These are phyloP conservation scores for Nesoenas mayeri DNA, from an alignment of 2,113 vertebrate species.

Conservation along the genomic window DNA sequence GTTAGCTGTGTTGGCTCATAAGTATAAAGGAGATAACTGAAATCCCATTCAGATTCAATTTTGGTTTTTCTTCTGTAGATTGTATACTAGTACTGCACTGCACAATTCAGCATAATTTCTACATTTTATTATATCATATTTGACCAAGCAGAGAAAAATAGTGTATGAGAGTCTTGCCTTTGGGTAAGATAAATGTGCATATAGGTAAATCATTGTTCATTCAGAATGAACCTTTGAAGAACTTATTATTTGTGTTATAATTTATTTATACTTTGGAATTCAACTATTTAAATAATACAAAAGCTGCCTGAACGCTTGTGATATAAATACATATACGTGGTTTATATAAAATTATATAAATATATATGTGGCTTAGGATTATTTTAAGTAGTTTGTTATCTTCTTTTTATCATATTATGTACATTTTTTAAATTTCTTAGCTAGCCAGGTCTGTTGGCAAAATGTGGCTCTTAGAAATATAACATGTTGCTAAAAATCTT, in stretches of 20 bases:
- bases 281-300: neutral
- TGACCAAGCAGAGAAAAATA: neutral
- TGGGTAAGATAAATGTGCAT: neutral
- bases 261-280: neutral
- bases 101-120: neutral
- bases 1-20: neutral
- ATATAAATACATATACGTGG: neutral
- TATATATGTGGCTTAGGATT: neutral
- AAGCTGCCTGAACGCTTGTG: neutral
- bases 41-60: neutral
- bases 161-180: neutral
- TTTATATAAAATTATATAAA: neutral
- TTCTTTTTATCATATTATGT: neutral
- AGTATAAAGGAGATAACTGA: neutral
- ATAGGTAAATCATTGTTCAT: neutral
- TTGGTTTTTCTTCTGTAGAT: neutral
- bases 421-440: neutral
- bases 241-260: neutral
- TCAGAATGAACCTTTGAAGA: neutral
- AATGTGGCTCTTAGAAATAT: neutral
- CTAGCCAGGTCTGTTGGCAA: neutral
- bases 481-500: neutral
- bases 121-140: neutral
- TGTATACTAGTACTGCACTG: neutral
- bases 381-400: neutral